These are phyloP conservation scores for Centropus bengalensis DNA, from an alignment of 2,113 vertebrate species.

Conservation along the genomic window DNA sequence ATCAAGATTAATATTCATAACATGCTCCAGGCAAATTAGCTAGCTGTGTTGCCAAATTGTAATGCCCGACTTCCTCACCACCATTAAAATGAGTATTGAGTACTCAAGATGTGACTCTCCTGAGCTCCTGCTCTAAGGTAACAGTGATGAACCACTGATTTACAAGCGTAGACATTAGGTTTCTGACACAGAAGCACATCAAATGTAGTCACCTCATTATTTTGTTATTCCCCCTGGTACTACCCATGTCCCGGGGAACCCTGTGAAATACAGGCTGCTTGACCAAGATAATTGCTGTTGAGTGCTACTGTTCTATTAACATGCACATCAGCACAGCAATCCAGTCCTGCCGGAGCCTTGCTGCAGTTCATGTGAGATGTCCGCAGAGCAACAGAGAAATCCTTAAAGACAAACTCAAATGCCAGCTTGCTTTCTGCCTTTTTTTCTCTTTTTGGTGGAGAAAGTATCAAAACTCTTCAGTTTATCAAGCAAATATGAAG, in stretches of 20 bases:
- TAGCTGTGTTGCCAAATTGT: neutral
- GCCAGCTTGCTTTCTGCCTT: neutral
- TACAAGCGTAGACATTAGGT: neutral
- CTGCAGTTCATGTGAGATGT: neutral
- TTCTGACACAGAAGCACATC: neutral
- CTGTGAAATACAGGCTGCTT: neutral
- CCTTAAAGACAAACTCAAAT: neutral
- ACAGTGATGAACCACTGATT: neutral
- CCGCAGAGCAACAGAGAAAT: neutral
- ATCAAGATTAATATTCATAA: neutral
- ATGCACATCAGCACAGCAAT: neutral
- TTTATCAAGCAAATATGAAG: neutral
- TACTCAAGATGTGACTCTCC: neutral
- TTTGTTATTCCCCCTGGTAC: neutral
- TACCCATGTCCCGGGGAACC: neutral
- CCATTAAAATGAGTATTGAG: neutral
- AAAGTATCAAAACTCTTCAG: neutral
- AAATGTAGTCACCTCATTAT: neutral
- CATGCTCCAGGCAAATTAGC: neutral
- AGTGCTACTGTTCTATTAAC: neutral
- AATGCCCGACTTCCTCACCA: neutral
- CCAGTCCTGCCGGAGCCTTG: neutral
- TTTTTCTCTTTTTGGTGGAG: neutral
- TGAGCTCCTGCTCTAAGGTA: neutral
- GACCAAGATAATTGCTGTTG: slow-evolving; percentile 4